These are phyloP conservation scores for Aplysina aerophoba DNA, from an alignment of 37 sponge, comb jelly and placozoan genomes.

Conservation along the genomic window DNA sequence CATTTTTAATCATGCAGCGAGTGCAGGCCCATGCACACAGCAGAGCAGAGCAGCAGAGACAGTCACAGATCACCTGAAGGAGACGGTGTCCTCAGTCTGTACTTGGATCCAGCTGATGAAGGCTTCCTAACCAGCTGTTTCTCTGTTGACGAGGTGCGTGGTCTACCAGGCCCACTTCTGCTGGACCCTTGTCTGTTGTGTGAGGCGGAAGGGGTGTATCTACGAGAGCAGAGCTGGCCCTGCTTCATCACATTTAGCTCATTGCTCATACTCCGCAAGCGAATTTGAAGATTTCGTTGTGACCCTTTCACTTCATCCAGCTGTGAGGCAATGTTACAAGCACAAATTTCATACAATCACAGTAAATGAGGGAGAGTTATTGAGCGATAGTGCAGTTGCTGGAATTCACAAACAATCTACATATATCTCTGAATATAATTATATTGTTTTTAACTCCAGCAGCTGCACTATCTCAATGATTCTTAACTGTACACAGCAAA, in stretches of 20 bases:
- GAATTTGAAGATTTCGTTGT: slow-evolving; percentile 68
- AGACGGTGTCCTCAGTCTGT: slow-evolving; percentile 36
- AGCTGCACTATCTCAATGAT: too few relatives aligned
- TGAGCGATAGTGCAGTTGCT: too few relatives aligned
- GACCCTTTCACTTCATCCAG: slow-evolving; percentile 73
- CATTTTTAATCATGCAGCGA: neutral
- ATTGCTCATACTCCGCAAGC: slow-evolving; percentile 84
- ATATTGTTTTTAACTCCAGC: too few relatives aligned
- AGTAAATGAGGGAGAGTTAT: too few relatives aligned
- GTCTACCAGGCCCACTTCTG: neutral
- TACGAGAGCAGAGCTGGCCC: neutral
- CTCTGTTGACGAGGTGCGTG: slow-evolving; percentile 29
- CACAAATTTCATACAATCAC: too few relatives aligned
- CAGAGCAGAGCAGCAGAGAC: neutral
- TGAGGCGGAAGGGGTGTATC: neutral
- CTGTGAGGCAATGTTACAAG: slow-evolving; percentile 16
- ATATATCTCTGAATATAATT: too few relatives aligned
- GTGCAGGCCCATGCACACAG: too few relatives aligned
- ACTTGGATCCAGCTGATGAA: neutral
- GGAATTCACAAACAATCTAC: too few relatives aligned
- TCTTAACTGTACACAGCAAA: too few relatives aligned
- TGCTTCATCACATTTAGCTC: slow-evolving; percentile 70
- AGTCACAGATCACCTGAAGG: slow-evolving; percentile 42
- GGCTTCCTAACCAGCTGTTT: neutral
- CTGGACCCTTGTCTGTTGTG: neutral